These are phyloP conservation scores for Cheumatopsyche charites DNA, from an alignment of 1,140 invertebrate species.

Conservation along the genomic window DNA sequence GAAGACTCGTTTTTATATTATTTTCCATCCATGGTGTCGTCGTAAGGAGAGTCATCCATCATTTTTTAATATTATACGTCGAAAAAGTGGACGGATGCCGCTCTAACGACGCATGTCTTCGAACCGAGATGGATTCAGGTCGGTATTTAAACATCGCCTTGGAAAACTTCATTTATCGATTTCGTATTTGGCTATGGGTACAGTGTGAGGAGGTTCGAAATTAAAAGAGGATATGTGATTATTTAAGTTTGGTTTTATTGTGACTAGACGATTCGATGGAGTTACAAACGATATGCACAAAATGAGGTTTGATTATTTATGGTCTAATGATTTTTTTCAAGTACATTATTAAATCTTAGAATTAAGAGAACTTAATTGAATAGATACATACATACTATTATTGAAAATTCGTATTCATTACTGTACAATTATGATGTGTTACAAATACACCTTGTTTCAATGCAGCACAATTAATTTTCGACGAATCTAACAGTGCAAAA, in stretches of 20 bases:
- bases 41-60: constrained; percentile 41
- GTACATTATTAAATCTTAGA: constrained; percentile 44
- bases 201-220: not conserved
- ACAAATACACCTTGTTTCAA: constrained; percentile 17
- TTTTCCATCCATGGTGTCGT: constrained; percentile 30
- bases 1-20: constrained; percentile 18
- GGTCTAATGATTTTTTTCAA: constrained; percentile 43
- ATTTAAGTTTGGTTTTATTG: constrained; percentile 50
- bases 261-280: constrained; percentile 50
- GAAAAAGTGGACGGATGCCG: constrained; percentile 33
- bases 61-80: constrained; percentile 45
- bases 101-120: constrained; percentile 35
- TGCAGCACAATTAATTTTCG: constrained; percentile 1
- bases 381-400: constrained; percentile 47
- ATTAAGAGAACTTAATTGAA: constrained; percentile 43
- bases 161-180: no score
- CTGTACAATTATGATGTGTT: constrained; percentile 40
- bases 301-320: constrained; percentile 47
- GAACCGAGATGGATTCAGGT: constrained; percentile 28
- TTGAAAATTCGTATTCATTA: constrained; percentile 43
- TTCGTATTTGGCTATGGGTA: not conserved
- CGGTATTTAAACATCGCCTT: constrained; percentile 3
- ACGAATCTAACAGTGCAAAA: not conserved
- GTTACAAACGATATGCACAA: constrained; percentile 50
- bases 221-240: constrained; percentile 40